Evolutionary conservation across 2,888 invertebrate genomes (phyloP).

Genomic region (Ferrisia virgata): DNA sequence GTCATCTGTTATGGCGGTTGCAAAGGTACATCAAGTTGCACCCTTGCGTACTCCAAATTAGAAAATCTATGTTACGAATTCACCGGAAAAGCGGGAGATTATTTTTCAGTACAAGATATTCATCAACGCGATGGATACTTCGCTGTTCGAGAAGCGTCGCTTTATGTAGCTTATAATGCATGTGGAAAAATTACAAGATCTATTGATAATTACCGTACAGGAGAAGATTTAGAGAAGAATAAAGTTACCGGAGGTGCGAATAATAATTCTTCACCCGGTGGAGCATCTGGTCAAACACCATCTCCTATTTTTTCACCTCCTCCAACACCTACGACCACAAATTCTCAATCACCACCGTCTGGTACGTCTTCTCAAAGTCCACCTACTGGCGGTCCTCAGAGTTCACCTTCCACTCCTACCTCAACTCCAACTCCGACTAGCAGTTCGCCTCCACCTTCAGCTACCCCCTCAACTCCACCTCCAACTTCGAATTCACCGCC

Average conservation of each 20-base stretch:
- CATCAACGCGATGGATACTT: neutral
- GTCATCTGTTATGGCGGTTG: neutral
- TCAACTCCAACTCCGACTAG: neutral
- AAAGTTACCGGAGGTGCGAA: neutral
- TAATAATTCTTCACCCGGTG: neutral
- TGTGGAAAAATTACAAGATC: neutral
- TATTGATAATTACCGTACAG: neutral
- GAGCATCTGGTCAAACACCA: too few relatives aligned
- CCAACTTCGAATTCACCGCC: too few relatives aligned
- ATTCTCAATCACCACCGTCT: too few relatives aligned
- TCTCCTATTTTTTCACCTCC: too few relatives aligned
- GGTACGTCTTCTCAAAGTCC: too few relatives aligned
- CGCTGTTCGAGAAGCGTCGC: neutral
- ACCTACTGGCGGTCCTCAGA: too few relatives aligned
- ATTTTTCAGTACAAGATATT: neutral
- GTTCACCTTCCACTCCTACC: too few relatives aligned
- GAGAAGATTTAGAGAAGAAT: neutral
- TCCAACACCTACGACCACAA: too few relatives aligned
- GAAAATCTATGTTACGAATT: neutral
- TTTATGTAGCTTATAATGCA: neutral
- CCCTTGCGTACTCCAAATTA: neutral
- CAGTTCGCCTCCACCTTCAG: neutral
- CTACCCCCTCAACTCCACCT: neutral
- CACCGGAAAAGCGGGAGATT: neutral
- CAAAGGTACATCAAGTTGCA: neutral